phyloP scores from a whole-genome alignment of 1,140 invertebrate genomes.

The Sipha flava region DNA sequence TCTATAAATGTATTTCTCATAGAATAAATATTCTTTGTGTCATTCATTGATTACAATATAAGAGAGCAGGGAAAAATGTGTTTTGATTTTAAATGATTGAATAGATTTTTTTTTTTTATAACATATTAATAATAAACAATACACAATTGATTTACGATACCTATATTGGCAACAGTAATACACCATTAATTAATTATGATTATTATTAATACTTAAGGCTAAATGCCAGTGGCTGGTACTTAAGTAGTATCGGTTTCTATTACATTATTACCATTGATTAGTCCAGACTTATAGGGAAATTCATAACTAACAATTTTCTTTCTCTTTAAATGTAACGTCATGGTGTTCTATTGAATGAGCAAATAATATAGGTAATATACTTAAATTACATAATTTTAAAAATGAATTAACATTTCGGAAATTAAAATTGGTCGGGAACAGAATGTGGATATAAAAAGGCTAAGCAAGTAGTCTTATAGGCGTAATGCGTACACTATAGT shows the following conservation, averaged over 20 bases:
- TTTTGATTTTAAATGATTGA: neutral
- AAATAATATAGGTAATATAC: too few species aligned
- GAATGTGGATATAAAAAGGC: too few species aligned
- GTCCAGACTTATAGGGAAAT: neutral
- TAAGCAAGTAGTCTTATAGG: too few species aligned
- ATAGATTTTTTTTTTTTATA: neutral
- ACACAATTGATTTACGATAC: neutral
- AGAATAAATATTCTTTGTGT: neutral
- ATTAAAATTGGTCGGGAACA: too few species aligned
- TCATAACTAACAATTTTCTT: neutral
- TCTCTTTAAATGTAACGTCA: too few species aligned
- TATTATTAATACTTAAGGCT: neutral
- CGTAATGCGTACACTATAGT: too few species aligned
- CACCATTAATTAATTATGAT: conserved; percentile 7
- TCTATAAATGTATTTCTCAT: neutral
- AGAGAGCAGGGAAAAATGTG: neutral
- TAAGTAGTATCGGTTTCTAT: neutral
- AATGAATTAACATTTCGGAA: too few species aligned
- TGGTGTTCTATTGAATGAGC: too few species aligned
- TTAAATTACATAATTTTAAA: too few species aligned
- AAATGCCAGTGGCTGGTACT: neutral
- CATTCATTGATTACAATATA: neutral
- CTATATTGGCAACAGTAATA: neutral
- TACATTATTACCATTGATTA: neutral
- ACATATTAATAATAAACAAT: conserved; percentile 1